Evolutionary conservation across 1,140 invertebrate genomes (phyloP).

Genomic region (Scaptomyza hsui): DNA sequence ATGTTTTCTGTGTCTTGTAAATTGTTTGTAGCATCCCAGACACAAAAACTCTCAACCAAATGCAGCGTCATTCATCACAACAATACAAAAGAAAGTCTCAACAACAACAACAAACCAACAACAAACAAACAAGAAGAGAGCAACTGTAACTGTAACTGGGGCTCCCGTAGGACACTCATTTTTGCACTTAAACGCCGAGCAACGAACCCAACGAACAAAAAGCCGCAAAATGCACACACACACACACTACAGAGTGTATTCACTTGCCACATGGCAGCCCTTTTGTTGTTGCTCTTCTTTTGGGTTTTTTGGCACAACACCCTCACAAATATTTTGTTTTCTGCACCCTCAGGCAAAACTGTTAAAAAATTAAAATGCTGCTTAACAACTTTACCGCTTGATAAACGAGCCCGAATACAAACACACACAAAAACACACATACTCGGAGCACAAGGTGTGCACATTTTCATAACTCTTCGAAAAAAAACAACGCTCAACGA

Average conservation of each 20-base stretch:
- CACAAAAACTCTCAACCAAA: conserved; percentile 72
- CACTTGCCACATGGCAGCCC: conserved; percentile 43
- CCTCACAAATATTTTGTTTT: conserved; percentile 68
- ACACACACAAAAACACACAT: conserved; percentile 2
- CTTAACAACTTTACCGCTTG: conserved; percentile 77
- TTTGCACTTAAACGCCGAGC: conserved; percentile 74
- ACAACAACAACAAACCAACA: too few relatives aligned
- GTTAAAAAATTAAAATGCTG: conserved; percentile 80
- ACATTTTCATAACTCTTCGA: conserved; percentile 11
- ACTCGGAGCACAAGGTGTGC: conserved; percentile 11
- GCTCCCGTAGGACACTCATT: conserved; percentile 64
- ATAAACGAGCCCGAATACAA: conserved; percentile 71
- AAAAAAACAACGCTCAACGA: conserved; percentile 4
- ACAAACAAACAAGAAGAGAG: too few relatives aligned
- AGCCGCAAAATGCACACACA: conserved; percentile 39
- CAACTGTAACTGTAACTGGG: conserved; percentile 53
- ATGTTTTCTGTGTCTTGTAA: conserved; percentile 75
- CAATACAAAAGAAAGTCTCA: conserved; percentile 40
- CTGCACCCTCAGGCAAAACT: conserved; percentile 66
- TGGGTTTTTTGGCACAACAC: conserved; percentile 42
- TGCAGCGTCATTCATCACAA: conserved; percentile 79
- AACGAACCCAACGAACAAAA: conserved; percentile 80
- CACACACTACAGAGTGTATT: conserved; percentile 14
- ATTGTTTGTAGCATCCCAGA: conserved; percentile 63
- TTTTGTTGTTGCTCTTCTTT: conserved; percentile 20